Evolutionary conservation across 2,888 invertebrate species (phyloP), one percentile per base, ranked within the genome.

Genomic region (Diadegma fenestrale): DNA sequence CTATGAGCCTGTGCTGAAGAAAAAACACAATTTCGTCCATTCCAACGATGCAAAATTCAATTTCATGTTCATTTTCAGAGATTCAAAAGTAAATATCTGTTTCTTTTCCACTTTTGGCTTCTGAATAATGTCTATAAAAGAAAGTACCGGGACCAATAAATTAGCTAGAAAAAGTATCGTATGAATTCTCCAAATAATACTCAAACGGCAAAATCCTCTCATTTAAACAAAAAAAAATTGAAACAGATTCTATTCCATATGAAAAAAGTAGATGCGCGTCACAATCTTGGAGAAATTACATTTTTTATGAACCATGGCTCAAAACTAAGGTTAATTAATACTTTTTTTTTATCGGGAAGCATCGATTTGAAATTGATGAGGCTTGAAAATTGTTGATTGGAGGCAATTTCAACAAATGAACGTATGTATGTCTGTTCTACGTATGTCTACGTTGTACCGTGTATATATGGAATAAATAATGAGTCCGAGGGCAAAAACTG

Each of bases 371-470:
- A 26, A 58, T 58, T 58, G 26, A 26, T 58, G 58, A 14, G 14
- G 58, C 14, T 58, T 14, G 5, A 26, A 58, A 14, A 26, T 22
- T 58, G 26, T 26, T 26, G 26, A 26, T 26, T 58, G 14, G 22
- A 26, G 22, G 26, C 58, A 26, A 26, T 58, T 58, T 58, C 58
- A 22, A 58, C 26, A 58, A 14, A 14, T 12, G 14, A 4, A 26
- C 5, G 10, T 22, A n/a, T n/a, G 1, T 14, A 14, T 14, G 4
- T 58, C 0, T 58, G 1, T 58, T 58, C 5, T 54, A 14, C 58
- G 14, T 58, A 19, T 33, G n/a, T 26, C 68, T 63, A 72, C 12
- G 66, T 79, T 43, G 14, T 58, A 58, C 8, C 8, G 22, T 54
- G 58, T 22, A 58, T 54, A 26, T 22, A 58, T 26, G 1, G 58